phyloP scores from a whole-genome alignment of 1,140 invertebrate species.

The Drosophila parvula region DNA sequence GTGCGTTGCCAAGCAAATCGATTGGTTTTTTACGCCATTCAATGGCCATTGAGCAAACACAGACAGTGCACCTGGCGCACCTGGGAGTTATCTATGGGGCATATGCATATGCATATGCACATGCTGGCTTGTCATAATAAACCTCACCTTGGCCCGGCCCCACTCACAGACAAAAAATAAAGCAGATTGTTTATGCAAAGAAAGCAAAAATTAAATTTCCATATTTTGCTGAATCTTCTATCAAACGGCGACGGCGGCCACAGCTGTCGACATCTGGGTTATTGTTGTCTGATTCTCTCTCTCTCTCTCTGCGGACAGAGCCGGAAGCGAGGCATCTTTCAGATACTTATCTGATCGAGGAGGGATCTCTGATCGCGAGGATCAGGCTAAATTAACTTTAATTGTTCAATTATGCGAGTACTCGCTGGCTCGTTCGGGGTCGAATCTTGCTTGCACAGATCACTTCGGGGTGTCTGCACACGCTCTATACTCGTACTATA shows the following conservation, averaged over 20 bases:
- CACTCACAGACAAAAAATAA: constrained; percentile 31
- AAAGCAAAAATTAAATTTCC: constrained; percentile 31
- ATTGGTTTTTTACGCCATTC: constrained; percentile 51
- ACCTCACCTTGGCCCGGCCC: constrained; percentile 71
- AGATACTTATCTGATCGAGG: constrained; percentile 46
- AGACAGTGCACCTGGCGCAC: constrained; percentile 61
- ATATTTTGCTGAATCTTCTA: constrained; percentile 33
- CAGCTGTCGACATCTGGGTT: constrained; percentile 52
- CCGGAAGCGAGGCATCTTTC: constrained; percentile 48
- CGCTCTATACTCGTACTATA: neutral
- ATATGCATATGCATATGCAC: neutral
- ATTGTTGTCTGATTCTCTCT: constrained; percentile 24
- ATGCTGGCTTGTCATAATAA: constrained; percentile 62
- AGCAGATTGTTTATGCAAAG: constrained; percentile 24
- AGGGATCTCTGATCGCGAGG: constrained; percentile 49
- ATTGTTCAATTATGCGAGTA: constrained; percentile 63
- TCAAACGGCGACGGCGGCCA: constrained; percentile 10
- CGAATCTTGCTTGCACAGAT: neutral
- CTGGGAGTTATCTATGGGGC: constrained; percentile 5
- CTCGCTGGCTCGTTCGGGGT: neutral
- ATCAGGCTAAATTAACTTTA: constrained; percentile 70
- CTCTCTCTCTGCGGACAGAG: neutral
- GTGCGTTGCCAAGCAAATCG: constrained; percentile 74
- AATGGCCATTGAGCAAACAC: constrained; percentile 41
- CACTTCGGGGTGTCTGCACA: constrained; percentile 30